Conservation (phyloP, 2,113 vertebrate genomes). For the Lophura nycthemera region DNA sequence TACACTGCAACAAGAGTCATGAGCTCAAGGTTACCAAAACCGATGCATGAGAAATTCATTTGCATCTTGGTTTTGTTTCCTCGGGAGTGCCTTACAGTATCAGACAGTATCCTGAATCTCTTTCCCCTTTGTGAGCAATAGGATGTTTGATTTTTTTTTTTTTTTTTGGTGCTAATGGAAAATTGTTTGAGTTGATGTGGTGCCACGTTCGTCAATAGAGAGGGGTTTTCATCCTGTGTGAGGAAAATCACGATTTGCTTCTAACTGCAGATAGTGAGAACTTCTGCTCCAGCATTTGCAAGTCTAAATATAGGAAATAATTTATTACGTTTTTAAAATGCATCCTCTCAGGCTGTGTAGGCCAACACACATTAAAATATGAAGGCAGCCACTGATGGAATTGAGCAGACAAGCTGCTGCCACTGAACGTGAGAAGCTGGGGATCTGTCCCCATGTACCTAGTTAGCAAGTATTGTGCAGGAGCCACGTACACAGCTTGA, state of each 20-base stretch:
- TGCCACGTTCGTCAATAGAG: slow-evolving; percentile 30
- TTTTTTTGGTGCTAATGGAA: slow-evolving; percentile 55
- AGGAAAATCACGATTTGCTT: background rate
- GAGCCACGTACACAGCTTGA: background rate
- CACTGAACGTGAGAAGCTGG: background rate
- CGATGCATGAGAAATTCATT: background rate
- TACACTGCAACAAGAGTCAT: background rate
- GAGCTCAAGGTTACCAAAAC: slow-evolving; percentile 18
- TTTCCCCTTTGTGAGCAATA: slow-evolving; percentile 25
- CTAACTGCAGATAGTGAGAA: background rate
- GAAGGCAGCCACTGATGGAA: background rate
- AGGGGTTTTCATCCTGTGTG: background rate
- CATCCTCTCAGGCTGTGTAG: background rate
- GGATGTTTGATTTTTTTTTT: slow-evolving; percentile 12
- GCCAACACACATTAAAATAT: background rate
- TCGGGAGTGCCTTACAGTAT: background rate
- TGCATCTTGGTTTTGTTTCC: slow-evolving; percentile 1
- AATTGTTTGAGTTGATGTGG: slow-evolving; percentile 44
- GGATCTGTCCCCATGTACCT: background rate
- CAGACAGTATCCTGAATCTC: background rate
- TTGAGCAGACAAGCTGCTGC: background rate
- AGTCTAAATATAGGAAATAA: background rate
- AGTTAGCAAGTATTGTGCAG: background rate
- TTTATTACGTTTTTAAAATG: background rate
- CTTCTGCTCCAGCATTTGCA: background rate